Base-by-base conservation (phyloP, 2,113 vertebrate genomes). In the Muscicapa adusta region DNA sequence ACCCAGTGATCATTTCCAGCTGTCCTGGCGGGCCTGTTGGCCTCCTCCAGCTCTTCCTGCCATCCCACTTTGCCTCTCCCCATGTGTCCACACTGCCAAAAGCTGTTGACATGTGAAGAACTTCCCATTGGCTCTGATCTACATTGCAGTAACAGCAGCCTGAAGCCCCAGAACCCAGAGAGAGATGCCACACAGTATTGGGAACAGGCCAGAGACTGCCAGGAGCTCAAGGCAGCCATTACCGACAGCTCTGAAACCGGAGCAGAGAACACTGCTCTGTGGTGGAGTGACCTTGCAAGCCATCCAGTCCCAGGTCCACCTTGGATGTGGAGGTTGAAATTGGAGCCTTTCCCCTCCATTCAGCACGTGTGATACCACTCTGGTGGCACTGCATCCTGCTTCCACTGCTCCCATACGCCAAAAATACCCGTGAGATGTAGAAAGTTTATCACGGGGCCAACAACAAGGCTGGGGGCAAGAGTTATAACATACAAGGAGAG, bases 11-110 rank as follows among this genome's bases (percentile, higher is more conserved):
- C 50, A 91, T 23, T 89, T 78, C 31, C 45, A 87, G 65, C n/a
- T 10, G 1, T 29, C 31, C 12, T n/a, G 10, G 51, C 0, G 0
- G 36, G 18, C 2, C 3, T 24, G 51, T 45, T 76, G 67, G 25
- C 10, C 34, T 33, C 38, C 51, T 47, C 48, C 58, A 57, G 63
- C 51, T 80, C 31, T 34, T 75, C 43, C 78, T 65, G 67, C 33
- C 6, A 1, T 25, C n/a, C 31, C 24, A 50, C 34, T 65, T 29
- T 33, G 60, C 51, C 6, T 84, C 61, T 60, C 18, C 9, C 28
- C 3, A 19, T 1, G 1, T 3, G 7, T 48, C 53, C 29, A 28
- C 0, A 0, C 65, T 60, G 65, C 42, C 79, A 33, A 63, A 88
- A 14, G n/a, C 29, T 68, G n/a, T 15, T 68, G 34, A 66, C 20